Conservation (phyloP, 53 echinoderm and acorn worm genomes). For the Paracentrotus lividus region DNA sequence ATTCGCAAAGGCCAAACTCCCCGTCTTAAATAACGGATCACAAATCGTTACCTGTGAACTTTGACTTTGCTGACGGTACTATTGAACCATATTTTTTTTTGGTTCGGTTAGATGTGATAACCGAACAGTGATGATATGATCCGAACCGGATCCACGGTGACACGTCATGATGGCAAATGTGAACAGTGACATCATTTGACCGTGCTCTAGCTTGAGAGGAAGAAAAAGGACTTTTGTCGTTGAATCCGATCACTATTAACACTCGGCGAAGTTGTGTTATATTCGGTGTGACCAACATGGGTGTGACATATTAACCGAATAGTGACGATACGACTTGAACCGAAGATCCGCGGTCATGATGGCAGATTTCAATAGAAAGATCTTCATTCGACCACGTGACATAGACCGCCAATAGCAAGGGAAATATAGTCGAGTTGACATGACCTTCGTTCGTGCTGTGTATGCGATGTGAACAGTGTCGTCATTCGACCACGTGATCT, state of each 20-base stretch:
- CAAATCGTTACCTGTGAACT: conserved; percentile 50
- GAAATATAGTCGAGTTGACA: no score
- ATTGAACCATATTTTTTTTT: background rate
- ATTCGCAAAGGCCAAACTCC: conserved; percentile 52
- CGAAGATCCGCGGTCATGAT: background rate
- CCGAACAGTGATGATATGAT: background rate
- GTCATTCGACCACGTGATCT: background rate
- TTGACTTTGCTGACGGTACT: background rate
- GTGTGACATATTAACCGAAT: no score
- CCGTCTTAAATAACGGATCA: conserved; percentile 63
- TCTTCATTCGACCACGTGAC: background rate
- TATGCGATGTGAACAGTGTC: no score
- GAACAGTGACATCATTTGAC: background rate
- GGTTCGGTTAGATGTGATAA: background rate
- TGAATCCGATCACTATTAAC: background rate
- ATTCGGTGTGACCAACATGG: no score
- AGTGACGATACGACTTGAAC: no score
- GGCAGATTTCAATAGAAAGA: background rate
- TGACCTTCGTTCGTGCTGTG: no score
- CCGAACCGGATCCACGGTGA: background rate
- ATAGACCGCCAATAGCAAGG: background rate
- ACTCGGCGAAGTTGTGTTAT: no score
- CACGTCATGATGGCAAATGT: background rate
- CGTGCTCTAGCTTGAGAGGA: background rate
- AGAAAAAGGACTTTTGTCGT: background rate